Evolutionary conservation across 2,888 invertebrate genomes (phyloP).

Genomic region (Andrena bicolor): DNA sequence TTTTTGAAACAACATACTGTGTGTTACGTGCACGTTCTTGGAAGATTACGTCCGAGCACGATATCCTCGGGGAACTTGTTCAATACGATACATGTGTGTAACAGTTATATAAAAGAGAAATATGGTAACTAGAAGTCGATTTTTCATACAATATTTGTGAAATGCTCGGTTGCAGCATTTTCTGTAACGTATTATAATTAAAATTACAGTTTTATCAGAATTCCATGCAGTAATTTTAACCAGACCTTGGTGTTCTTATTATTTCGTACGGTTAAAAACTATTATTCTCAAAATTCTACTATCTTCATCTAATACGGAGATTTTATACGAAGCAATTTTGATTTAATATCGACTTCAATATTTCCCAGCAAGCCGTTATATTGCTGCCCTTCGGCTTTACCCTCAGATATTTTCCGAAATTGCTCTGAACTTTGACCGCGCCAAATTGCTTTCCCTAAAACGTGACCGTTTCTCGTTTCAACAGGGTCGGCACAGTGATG

Average conservation of each 20-base stretch:
- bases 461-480: constrained; percentile 19
- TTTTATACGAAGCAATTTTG: background rate
- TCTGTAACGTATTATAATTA: no score
- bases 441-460: constrained; percentile 28
- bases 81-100: no score
- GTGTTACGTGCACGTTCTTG: background rate
- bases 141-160: no score
- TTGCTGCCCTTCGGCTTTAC: background rate
- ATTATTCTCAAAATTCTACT: background rate
- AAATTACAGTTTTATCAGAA: no score
- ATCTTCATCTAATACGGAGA: background rate
- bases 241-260: no score
- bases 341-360: constrained; percentile 4
- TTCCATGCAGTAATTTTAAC: no score
- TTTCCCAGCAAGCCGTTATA: background rate
- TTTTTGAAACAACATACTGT: background rate
- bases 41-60: constrained; percentile 2
- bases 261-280: no score
- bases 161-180: no score
- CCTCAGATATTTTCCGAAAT: constrained; percentile 29
- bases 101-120: no score
- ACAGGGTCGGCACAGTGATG: constrained; percentile 4
- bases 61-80: background rate
- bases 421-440: constrained; percentile 14
- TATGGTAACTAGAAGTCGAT: no score